phyloP scores from a whole-genome alignment of 2,888 invertebrate genomes.

The Patella caerulea region DNA sequence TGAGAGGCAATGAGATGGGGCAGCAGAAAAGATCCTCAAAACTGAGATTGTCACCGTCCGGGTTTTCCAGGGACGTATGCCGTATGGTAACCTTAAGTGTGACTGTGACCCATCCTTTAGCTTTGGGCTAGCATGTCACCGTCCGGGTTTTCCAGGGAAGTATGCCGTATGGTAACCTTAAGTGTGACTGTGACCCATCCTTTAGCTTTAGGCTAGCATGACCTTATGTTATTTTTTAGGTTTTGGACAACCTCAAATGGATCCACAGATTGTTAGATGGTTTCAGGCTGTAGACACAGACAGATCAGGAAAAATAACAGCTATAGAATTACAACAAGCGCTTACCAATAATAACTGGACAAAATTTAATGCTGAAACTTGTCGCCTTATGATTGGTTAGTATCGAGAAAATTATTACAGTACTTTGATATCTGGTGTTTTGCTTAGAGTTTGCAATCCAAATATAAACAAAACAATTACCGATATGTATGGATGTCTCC shows the following conservation, averaged over 20 bases:
- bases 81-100: background rate
- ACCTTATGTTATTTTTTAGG: constrained; percentile 17
- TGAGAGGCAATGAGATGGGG: too few species aligned
- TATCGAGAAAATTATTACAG: background rate
- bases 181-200: too few species aligned
- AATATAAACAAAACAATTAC: too few species aligned
- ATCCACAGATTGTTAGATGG: constrained; percentile 87
- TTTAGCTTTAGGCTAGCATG: too few species aligned
- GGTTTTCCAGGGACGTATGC: constrained; percentile 13
- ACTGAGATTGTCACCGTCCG: too few species aligned
- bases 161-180: too few species aligned
- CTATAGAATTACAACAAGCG: constrained; percentile 83
- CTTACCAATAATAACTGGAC: constrained; percentile 89
- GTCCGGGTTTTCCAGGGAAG: background rate
- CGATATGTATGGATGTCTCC: too few species aligned
- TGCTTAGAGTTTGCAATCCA: too few species aligned
- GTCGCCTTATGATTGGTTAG: constrained; percentile 87
- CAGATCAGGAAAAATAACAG: constrained; percentile 85
- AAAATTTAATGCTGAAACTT: constrained; percentile 86
- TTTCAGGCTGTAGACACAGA: constrained; percentile 87
- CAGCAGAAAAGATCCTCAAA: too few species aligned
- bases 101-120: too few species aligned
- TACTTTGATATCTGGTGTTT: too few species aligned
- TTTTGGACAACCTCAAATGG: constrained; percentile 66
- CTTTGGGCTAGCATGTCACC: too few species aligned